Base-by-base conservation (phyloP, 2,113 vertebrate genomes). In the Rhabdomys dilectus region DNA sequence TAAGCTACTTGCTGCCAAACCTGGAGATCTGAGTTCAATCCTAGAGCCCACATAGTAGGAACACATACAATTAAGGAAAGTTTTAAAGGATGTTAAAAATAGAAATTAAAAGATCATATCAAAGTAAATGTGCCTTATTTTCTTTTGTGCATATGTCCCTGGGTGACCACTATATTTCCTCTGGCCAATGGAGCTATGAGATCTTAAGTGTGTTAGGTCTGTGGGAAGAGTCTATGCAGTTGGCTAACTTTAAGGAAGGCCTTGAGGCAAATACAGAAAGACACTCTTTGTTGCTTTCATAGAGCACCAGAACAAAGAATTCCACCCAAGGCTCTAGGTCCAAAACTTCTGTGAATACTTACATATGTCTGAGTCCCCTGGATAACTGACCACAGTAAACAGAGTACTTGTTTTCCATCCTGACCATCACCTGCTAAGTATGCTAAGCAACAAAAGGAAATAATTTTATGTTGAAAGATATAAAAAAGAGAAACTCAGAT, bases 71-170 rank as follows among this genome's bases (percentile, higher is more conserved):
- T 78, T 51, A 78, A 76, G 73, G 31, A 53, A 81, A 22, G 11
- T 24, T 58, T 58, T 39, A 82, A 51, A 82, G 19, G 15, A 39
- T 58, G 53, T 24, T 82, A 60, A 26, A 60, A 82, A 13, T n/a
- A 60, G 10, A 39, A 82, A 62, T 84, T 39, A 42, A 62, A 60
- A 36, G 12, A 62, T 84, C 13, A 42, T 62, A 84, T 62, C 24
- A 62, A 62, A 84, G 58, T 60, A 62, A 42, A 42, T n/a, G 31
- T n/a, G 51, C 53, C 80, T 42, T 39, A n/a, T n/a, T 81, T n/a
- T n/a, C n/a, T n/a, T n/a, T n/a, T 84, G 81, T 84, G 34, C 68
- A 31, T 82, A 84, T 73, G 89, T 72, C n/a, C 86, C 78, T 86
- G 56, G 26, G 19, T 36, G 26, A 80, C 78, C 88, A 73, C 70